A percentile compares a stretch with the other conserved stretches of the same genome.
Evolutionary conservation across 1,140 invertebrate genomes (phyloP).

Genomic region (Sinonovacula constricta): DNA sequence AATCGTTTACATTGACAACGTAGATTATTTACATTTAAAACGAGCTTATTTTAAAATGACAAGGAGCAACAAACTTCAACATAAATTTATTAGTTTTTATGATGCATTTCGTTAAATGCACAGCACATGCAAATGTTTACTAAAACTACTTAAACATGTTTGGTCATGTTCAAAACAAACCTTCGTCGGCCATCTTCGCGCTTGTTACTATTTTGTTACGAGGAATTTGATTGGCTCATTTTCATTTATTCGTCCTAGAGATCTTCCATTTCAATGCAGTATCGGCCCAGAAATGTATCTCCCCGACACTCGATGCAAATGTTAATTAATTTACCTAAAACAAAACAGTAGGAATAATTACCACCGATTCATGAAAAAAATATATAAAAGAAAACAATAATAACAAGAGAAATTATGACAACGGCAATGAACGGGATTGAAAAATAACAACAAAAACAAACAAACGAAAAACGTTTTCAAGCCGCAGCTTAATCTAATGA

Average conservation of each 20-base stretch:
- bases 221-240: conserved; percentile 15
- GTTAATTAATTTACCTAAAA: neutral
- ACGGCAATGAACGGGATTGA: too few species aligned
- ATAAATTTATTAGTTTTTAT: too few species aligned
- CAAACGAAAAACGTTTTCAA: too few species aligned
- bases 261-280: neutral
- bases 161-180: conserved; percentile 41
- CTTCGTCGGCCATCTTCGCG: conserved; percentile 38
- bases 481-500: too few species aligned
- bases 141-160: too few species aligned
- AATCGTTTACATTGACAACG: too few species aligned
- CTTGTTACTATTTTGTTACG: conserved; percentile 23
- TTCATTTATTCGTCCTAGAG: neutral
- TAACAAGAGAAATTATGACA: neutral
- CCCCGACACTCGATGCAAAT: neutral
- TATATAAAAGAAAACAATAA: neutral
- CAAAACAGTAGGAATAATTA: neutral
- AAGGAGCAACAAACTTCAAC: too few species aligned
- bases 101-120: too few species aligned
- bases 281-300: neutral
- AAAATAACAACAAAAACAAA: too few species aligned
- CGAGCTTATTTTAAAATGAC: too few species aligned
- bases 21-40: too few species aligned
- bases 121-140: too few species aligned
- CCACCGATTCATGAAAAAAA: neutral